phyloP scores from a whole-genome alignment of 2,113 vertebrate species.

The Crotalus helleri region DNA sequence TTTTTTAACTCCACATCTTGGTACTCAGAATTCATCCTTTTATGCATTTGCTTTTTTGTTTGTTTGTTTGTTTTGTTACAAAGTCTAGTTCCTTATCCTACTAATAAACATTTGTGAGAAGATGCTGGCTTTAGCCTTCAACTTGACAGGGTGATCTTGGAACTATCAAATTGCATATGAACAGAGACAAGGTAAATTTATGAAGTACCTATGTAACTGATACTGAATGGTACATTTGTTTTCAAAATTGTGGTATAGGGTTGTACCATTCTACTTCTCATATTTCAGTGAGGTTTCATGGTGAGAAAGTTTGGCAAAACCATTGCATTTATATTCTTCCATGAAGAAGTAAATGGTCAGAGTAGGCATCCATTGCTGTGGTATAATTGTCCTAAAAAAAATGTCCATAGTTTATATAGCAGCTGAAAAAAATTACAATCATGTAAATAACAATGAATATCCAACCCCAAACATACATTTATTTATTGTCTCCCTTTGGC shows the following conservation, averaged over 20 bases:
- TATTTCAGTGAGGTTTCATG: not conserved
- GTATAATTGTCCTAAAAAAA: not conserved
- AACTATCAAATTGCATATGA: not conserved
- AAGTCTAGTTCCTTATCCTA: not conserved
- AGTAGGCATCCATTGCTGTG: not conserved
- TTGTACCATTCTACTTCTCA: not conserved
- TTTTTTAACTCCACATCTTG: not conserved
- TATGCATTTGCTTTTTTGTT: not conserved
- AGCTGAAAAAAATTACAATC: not conserved
- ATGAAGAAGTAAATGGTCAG: not conserved
- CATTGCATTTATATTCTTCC: not conserved
- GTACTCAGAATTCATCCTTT: not conserved
- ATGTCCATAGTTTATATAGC: not conserved
- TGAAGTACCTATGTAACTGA: not conserved
- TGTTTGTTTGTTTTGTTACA: not conserved
- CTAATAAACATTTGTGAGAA: not conserved
- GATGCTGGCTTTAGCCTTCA: not conserved
- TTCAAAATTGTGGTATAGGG: not conserved
- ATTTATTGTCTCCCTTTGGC: not conserved
- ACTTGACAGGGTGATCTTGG: not conserved
- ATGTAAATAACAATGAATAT: not conserved
- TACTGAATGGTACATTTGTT: not conserved
- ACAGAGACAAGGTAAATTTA: not conserved
- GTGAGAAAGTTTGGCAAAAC: not conserved
- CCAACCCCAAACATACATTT: not conserved